Conservation (phyloP, 1,140 invertebrate genomes). For the Dysdera silvatica region DNA sequence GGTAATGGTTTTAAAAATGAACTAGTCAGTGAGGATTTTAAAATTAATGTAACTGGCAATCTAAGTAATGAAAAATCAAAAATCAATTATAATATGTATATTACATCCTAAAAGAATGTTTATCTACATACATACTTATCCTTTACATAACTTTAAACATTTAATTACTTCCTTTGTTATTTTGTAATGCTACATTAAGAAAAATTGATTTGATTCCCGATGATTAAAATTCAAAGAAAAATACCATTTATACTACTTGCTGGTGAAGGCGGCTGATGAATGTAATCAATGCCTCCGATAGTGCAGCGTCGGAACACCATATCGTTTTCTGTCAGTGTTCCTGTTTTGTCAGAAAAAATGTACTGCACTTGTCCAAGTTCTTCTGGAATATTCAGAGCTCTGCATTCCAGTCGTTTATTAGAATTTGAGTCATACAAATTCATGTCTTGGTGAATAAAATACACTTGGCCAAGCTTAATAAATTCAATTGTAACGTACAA, state of each 20-base stretch:
- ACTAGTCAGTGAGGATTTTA: too few species aligned
- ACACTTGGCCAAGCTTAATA: conserved; percentile 91
- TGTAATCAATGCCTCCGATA: conserved; percentile 80
- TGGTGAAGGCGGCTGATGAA: conserved; percentile 56
- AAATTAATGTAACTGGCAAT: too few species aligned
- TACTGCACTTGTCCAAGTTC: conserved; percentile 94
- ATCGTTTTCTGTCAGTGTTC: conserved; percentile 93
- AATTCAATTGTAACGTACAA: conserved; percentile 95
- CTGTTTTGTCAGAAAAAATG: conserved; percentile 95
- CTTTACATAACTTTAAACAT: too few species aligned
- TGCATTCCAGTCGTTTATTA: conserved; percentile 81
- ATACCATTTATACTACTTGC: conserved; percentile 5
- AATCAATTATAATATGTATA: too few species aligned
- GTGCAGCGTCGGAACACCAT: conserved; percentile 90
- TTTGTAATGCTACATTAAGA: background rate
- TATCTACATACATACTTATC: too few species aligned
- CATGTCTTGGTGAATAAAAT: conserved; percentile 84
- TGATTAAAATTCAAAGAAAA: background rate
- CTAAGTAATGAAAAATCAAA: too few species aligned
- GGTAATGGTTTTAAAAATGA: too few species aligned
- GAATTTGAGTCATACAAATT: conserved; percentile 73
- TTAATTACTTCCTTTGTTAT: too few species aligned
- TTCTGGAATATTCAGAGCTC: conserved; percentile 93
- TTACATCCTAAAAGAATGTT: too few species aligned
- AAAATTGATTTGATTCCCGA: background rate